A percentile compares a stretch with the other conserved stretches of the same genome.
Evolutionary conservation across 2,888 invertebrate species (phyloP).

Genomic region (Drosophila rellima): DNA sequence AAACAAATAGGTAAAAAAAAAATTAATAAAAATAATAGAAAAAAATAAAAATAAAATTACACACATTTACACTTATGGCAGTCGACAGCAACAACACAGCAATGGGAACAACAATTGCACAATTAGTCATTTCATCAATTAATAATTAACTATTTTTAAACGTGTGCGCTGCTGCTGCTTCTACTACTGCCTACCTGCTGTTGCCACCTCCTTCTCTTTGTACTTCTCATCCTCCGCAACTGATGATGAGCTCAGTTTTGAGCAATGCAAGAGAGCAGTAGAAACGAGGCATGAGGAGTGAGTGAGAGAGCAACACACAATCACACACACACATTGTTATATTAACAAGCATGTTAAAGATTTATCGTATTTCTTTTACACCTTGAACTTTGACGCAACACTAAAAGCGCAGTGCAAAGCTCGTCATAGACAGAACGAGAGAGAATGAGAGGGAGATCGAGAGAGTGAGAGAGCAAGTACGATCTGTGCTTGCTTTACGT

Average conservation of each 20-base stretch:
- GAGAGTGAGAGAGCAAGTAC: conserved; percentile 1
- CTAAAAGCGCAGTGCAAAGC: conserved; percentile 51
- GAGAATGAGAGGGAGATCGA: neutral
- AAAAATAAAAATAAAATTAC: conserved; percentile 35
- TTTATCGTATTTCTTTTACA: conserved; percentile 57
- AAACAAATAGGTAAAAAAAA: conserved; percentile 13
- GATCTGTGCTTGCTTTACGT: conserved; percentile 19
- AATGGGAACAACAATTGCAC: conserved; percentile 49
- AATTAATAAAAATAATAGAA: conserved; percentile 13
- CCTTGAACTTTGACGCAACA: conserved; percentile 76
- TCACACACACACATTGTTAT: conserved; percentile 21
- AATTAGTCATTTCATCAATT: conserved; percentile 75
- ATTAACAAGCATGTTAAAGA: conserved; percentile 50
- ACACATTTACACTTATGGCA: conserved; percentile 27
- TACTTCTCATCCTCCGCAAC: neutral
- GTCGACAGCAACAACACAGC: conserved; percentile 20
- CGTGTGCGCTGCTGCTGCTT: conserved; percentile 23
- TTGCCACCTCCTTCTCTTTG: neutral
- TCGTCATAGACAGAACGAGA: conserved; percentile 18
- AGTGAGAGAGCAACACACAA: conserved; percentile 10
- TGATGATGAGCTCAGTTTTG: conserved; percentile 61
- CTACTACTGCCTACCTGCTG: conserved; percentile 5
- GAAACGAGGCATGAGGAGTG: conserved; percentile 13
- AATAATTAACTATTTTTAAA: conserved; percentile 76
- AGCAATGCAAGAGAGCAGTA: conserved; percentile 30